Percentiles rank a stretch among this genome's conserved stretches.
Conservation (phyloP, 2,888 invertebrate genomes). For the Callyntrura sp. region DNA sequence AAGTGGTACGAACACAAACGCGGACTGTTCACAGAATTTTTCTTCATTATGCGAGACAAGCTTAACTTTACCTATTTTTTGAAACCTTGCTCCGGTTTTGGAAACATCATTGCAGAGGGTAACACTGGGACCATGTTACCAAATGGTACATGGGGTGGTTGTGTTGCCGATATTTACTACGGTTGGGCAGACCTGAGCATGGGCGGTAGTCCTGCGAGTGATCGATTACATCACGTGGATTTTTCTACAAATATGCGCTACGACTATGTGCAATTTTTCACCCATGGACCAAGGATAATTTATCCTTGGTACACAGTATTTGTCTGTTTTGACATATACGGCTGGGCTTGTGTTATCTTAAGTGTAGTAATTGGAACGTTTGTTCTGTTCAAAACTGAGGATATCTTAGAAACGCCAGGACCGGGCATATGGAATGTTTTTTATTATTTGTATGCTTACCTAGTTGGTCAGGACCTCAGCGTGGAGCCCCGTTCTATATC, state of each 20-base stretch:
- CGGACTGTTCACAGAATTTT: constrained; percentile 29
- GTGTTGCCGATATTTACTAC: constrained; percentile 64
- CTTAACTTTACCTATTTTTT: constrained; percentile 49
- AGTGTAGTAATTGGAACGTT: constrained; percentile 7
- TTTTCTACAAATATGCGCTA: constrained; percentile 50
- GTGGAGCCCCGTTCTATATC: not conserved
- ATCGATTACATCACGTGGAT: constrained; percentile 24
- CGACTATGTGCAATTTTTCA: constrained; percentile 54
- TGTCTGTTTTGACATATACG: constrained; percentile 37
- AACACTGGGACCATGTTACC: constrained; percentile 49
- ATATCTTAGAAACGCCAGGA: constrained; percentile 7
- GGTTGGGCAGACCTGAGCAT: constrained; percentile 49
- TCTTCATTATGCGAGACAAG: constrained; percentile 12
- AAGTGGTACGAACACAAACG: constrained; percentile 44
- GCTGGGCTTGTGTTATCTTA: constrained; percentile 6
- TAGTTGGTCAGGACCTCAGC: constrained; percentile 29
- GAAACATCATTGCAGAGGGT: constrained; percentile 39
- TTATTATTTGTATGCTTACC: constrained; percentile 30
- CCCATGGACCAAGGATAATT: constrained; percentile 27
- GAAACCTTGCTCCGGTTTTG: constrained; percentile 55
- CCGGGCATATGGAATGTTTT: constrained; percentile 9
- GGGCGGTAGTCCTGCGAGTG: constrained; percentile 5
- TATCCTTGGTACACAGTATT: constrained; percentile 37
- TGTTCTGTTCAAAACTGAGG: constrained; percentile 39
- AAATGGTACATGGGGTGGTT: constrained; percentile 73